Base-by-base conservation (phyloP, 2,113 vertebrate species). In the Myodes glareolus region DNA sequence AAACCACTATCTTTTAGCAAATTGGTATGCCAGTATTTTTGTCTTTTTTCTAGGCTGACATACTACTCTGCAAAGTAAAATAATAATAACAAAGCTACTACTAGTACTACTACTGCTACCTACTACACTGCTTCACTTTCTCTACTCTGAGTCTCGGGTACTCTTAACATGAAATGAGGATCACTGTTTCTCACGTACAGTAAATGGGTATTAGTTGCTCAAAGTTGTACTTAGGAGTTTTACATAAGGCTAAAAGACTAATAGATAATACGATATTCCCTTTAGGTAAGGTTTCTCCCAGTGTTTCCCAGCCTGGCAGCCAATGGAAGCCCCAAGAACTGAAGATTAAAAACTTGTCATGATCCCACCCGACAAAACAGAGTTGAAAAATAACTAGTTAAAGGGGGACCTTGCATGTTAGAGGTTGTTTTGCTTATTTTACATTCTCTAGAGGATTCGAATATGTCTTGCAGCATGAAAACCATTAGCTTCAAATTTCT, bases 181-280 rank as follows among this genome's bases (percentile, higher is more conserved):
- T 19, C 27, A 6, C 3, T 65, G 27, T 29, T 85, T 65, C 80
- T 61, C 58, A 11, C 27, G 61, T 65, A 73, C 1, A 77, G 45
- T 58, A 45, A 86, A 8, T 16, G 76, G 73, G 2, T 73, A 68
- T 91, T 76, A 27, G 29, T 84, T 84, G 31, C 85, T 92, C 87
- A 39, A 85, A 73, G 23, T 90, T 90, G 92, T 91, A 58, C 77
- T 0, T 77, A 58, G n/a, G 21, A 94, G 61, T 25, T 93, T 95
- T 85, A 39, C 27, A 7, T 21, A 33, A 47, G 61, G 36, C 61
- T 86, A 94, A 92, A 96, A 90, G 12, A 68, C 39, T 80, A 84
- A 7, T 13, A 70, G 17, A 3, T 13, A 88, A 29, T 47, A 75
- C 72, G 29, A 76, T 81, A 25, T 2, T 14, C 7, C 0, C 42